Evolutionary conservation across 2,113 vertebrate species (phyloP).

Genomic region (Oncorhynchus mykiss): DNA sequence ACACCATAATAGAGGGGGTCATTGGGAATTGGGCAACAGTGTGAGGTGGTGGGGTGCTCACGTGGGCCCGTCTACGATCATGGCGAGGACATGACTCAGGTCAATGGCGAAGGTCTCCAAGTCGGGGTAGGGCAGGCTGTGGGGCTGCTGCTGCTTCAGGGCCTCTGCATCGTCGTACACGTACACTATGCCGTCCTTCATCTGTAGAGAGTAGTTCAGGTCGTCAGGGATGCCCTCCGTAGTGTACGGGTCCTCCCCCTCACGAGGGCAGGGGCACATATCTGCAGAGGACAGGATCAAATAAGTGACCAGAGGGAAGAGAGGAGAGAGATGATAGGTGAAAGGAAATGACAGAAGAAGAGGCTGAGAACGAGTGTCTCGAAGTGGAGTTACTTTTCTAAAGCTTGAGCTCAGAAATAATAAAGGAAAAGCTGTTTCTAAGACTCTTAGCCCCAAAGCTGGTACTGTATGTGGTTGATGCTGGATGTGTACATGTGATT

Average conservation of each 20-base stretch:
- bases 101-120: constrained; percentile 93
- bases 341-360: background rate
- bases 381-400: background rate
- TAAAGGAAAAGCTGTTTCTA: background rate
- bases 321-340: background rate
- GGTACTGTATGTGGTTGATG: too few species aligned
- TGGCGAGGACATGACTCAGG: constrained; percentile 90
- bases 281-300: constrained; percentile 80
- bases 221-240: constrained; percentile 84
- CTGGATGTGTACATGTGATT: background rate
- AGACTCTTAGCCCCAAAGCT: background rate
- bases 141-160: constrained; percentile 78
- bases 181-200: constrained; percentile 88
- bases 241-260: constrained; percentile 85
- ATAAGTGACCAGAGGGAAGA: background rate
- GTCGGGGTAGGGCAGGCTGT: constrained; percentile 91
- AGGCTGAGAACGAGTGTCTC: background rate
- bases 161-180: constrained; percentile 81
- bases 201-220: constrained; percentile 82
- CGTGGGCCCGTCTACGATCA: constrained; percentile 95
- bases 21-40: background rate
- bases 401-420: background rate
- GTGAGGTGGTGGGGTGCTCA: constrained; percentile 54
- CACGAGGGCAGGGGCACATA: constrained; percentile 76
- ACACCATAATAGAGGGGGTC: constrained; percentile 44